Evolutionary conservation across 2,888 invertebrate genomes (phyloP).

Genomic region (Apamea sordens): DNA sequence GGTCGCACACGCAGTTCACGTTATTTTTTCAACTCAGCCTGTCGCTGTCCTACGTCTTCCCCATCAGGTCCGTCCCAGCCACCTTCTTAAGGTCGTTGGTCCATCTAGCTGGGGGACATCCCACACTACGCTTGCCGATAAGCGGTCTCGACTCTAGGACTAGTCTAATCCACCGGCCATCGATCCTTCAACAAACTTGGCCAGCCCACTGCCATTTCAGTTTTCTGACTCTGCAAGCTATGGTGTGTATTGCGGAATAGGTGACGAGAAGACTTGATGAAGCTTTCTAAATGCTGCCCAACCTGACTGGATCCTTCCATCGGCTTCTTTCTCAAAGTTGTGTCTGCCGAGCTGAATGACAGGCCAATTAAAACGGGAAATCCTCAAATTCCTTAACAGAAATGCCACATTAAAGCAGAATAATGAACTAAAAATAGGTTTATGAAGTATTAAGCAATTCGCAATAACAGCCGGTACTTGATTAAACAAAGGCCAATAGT

Average conservation of each 20-base stretch:
- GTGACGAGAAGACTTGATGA: no score
- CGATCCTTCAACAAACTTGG: background rate
- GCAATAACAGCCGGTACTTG: constrained; percentile 56
- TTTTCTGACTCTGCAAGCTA: background rate
- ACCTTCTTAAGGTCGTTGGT: background rate
- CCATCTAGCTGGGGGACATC: background rate
- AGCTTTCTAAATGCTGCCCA: no score
- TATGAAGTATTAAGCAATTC: constrained; percentile 58
- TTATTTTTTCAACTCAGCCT: background rate
- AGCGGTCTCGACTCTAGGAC: background rate
- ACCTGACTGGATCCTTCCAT: background rate
- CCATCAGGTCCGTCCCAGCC: background rate
- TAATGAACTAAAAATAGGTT: constrained; percentile 46
- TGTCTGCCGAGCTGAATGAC: background rate
- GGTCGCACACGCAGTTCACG: background rate
- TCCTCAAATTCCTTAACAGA: background rate
- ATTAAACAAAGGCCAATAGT: constrained; percentile 68
- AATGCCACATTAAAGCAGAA: constrained; percentile 14
- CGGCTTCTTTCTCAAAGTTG: background rate
- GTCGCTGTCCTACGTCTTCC: background rate
- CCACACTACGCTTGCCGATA: background rate
- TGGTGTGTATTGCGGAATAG: background rate
- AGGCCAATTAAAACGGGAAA: background rate
- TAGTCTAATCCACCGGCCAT: background rate
- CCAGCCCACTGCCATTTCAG: background rate